Evolutionary conservation across 2,888 invertebrate species (phyloP).

Genomic region (Tenthredo livida): DNA sequence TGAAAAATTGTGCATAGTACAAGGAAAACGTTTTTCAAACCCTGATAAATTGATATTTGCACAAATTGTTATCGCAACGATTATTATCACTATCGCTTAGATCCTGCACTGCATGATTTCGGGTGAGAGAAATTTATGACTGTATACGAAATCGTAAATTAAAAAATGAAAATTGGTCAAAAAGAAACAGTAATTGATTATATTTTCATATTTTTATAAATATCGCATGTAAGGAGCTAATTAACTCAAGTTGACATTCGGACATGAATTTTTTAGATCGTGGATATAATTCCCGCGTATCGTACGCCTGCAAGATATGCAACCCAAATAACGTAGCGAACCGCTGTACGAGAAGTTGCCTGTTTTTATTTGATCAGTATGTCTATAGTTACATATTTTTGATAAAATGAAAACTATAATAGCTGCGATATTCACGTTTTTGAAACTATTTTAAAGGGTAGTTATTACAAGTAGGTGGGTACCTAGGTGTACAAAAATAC

Average conservation of each 20-base stretch:
- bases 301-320: slow-evolving; percentile 15
- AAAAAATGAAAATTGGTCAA: not conserved
- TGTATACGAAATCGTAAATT: not conserved
- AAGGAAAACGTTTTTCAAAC: not conserved
- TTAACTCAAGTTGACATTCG: not conserved
- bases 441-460: too few species aligned
- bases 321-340: slow-evolving; percentile 1
- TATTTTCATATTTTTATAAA: not conserved
- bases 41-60: not conserved
- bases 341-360: not conserved
- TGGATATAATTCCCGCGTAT: not conserved
- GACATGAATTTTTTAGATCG: too few species aligned
- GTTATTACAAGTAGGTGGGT: not conserved
- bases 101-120: not conserved
- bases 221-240: not conserved
- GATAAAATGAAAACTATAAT: not conserved
- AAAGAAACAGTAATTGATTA: not conserved
- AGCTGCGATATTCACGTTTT: not conserved
- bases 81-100: not conserved
- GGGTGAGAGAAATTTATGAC: not conserved
- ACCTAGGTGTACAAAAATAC: not conserved
- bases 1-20: not conserved
- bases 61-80: not conserved
- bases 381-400: not conserved
- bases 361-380: slow-evolving; percentile 20